Evolutionary conservation across 2,888 invertebrate genomes (phyloP), one percentile per base, ranked within the genome.

Genomic region (Drosophila anomelani): DNA sequence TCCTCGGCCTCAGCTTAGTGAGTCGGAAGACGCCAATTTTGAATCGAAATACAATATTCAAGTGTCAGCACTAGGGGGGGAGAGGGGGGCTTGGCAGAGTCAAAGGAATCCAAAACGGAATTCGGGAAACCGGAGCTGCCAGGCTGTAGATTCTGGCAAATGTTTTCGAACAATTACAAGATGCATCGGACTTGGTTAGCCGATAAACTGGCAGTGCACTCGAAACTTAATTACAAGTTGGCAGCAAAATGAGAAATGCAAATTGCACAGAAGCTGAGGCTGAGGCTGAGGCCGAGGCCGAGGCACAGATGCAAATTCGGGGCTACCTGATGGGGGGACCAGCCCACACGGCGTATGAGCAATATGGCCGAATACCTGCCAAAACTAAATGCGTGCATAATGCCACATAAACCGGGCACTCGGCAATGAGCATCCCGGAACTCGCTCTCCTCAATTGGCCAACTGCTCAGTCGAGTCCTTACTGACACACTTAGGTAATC

Each of bases 141-240:
- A 8, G 46, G 15, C 15, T 6, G n/a, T 6, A 20, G 55, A 20
- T 13, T 3, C 15, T 2, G 20, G 32, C 12, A 46, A 23, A 34
- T 43, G 43, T 32, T 57, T 44, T 56, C 56, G 32, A 34, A 51
- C 51, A 58, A 78, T 76, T 66, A 71, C 70, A 76, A 78, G 67
- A 73, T 68, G 81, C 68, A 70, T 74, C 53, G 79, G 75, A 79
- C 71, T 81, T 74, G 29, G 78, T 68, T 74, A 75, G 81, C 81
- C 81, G 83, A 83, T 86, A 86, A 81, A 77, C 84, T 78, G 64
- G 68, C 80, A 83, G 78, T 81, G 76, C 84, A 74, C 86, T 84
- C 78, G 86, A 86, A 84, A 86, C 81, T 86, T 81, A 86, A 84
- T 84, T 84, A 86, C 87, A 73, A 84, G 69, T 73, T 81, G 75